These are phyloP conservation scores for Rhinichthys osculus DNA, from an alignment of 2,797 vertebrate genomes.

Conservation along the genomic window DNA sequence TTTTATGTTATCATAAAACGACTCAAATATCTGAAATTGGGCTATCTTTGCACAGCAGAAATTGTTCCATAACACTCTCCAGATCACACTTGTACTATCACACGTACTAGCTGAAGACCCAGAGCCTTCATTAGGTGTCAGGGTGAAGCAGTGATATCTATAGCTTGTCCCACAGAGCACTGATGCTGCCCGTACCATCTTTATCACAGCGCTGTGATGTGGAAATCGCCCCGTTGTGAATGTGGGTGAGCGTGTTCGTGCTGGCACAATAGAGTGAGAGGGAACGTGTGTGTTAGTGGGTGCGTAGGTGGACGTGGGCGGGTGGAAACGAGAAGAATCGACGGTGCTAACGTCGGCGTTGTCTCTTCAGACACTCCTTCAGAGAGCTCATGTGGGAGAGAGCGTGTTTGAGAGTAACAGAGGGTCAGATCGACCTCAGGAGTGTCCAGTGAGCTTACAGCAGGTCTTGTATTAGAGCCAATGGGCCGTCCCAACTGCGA, in stretches of 20 bases:
- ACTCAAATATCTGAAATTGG: background rate
- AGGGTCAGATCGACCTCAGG: conserved; percentile 11
- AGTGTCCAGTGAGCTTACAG: conserved; percentile 5
- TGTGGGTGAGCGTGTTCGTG: conserved; percentile 30
- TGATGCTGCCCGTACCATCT: background rate
- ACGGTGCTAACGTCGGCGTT: conserved; percentile 46
- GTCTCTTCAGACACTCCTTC: conserved; percentile 57
- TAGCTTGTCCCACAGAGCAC: conserved; percentile 11
- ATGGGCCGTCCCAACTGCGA: background rate
- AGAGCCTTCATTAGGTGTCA: conserved; percentile 21
- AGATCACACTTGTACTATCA: background rate
- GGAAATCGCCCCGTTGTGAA: conserved; percentile 47
- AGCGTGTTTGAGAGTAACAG: conserved; percentile 3
- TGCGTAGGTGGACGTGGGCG: conserved; percentile 41
- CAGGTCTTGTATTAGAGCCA: background rate
- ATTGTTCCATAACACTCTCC: background rate
- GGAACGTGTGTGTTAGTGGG: conserved; percentile 35
- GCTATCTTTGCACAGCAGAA: background rate
- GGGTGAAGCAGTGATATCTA: conserved; percentile 24
- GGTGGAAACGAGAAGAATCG: conserved; percentile 45
- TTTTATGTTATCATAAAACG: background rate
- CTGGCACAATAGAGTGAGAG: conserved; percentile 45
- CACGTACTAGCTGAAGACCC: background rate
- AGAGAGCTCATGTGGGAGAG: conserved; percentile 49
- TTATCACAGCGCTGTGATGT: conserved; percentile 29